Evolutionary conservation across 2,113 vertebrate species (phyloP).

Genomic region (Pelecanoides urinatrix): DNA sequence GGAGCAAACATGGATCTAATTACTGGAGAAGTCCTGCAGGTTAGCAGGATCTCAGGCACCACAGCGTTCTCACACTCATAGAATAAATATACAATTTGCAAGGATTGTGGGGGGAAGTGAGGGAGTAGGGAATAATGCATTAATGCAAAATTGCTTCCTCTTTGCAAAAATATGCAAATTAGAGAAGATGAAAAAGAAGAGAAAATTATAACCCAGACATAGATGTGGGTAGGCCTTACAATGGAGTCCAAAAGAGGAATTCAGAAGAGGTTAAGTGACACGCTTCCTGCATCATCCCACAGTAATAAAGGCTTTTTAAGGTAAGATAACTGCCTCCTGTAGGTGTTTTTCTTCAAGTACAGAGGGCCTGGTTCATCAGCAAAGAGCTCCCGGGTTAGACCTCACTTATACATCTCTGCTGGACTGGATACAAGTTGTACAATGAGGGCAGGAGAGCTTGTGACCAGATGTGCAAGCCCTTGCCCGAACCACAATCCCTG

Average conservation of each 20-base stretch:
- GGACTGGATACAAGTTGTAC: background rate
- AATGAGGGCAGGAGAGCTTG: background rate
- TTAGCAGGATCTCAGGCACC: slow-evolving; percentile 2
- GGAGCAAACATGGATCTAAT: slow-evolving; percentile 22
- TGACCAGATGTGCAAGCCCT: background rate
- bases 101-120: background rate
- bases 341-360: background rate
- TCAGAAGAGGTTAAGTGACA: background rate
- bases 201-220: background rate
- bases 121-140: background rate
- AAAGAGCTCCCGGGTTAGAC: background rate
- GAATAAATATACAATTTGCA: background rate
- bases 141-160: background rate
- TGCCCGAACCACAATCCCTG: background rate
- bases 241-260: background rate
- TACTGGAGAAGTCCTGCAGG: background rate
- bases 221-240: background rate
- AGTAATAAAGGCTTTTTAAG: background rate
- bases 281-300: background rate
- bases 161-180: background rate
- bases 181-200: background rate
- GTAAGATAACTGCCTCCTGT: background rate
- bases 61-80: background rate
- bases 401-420: fast-evolving
- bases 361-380: fast-evolving